phyloP scores from a whole-genome alignment of 2,888 invertebrate genomes.

The Apotomis capreana region DNA sequence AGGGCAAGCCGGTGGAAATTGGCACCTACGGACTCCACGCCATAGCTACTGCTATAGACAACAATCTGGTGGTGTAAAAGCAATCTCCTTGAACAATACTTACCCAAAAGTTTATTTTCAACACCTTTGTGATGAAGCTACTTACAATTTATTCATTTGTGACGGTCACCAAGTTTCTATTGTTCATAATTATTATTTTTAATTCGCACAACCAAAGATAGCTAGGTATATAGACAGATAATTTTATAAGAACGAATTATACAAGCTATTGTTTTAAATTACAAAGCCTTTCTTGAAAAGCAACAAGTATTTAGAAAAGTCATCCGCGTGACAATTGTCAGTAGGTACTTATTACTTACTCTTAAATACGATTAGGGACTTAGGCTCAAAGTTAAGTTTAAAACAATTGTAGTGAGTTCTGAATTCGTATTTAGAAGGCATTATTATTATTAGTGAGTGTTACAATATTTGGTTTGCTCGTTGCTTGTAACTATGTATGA shows the following conservation, averaged over 20 bases:
- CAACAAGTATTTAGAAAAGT: constrained; percentile 53
- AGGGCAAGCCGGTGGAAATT: too few relatives aligned
- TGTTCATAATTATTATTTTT: constrained; percentile 35
- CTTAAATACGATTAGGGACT: constrained; percentile 54
- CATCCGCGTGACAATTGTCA: constrained; percentile 48
- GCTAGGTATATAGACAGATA: neutral
- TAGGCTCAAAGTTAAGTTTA: constrained; percentile 11
- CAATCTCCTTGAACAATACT: neutral
- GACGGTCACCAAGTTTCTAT: constrained; percentile 12
- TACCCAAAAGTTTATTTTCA: neutral
- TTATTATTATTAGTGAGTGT: too few relatives aligned
- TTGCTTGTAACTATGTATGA: neutral
- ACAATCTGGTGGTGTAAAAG: too few relatives aligned
- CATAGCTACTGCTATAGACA: too few relatives aligned
- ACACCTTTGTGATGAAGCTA: constrained; percentile 17
- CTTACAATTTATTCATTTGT: constrained; percentile 28
- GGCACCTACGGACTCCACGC: too few relatives aligned
- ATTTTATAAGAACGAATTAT: constrained; percentile 34
- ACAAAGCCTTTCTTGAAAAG: constrained; percentile 52
- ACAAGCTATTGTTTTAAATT: constrained; percentile 59
- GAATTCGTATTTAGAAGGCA: neutral
- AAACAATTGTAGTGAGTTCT: constrained; percentile 1
- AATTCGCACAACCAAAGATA: constrained; percentile 17
- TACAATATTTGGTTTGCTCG: neutral
- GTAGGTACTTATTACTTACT: constrained; percentile 12